Conservation (phyloP, 2,797 vertebrate species). For the Merluccius polli region DNA sequence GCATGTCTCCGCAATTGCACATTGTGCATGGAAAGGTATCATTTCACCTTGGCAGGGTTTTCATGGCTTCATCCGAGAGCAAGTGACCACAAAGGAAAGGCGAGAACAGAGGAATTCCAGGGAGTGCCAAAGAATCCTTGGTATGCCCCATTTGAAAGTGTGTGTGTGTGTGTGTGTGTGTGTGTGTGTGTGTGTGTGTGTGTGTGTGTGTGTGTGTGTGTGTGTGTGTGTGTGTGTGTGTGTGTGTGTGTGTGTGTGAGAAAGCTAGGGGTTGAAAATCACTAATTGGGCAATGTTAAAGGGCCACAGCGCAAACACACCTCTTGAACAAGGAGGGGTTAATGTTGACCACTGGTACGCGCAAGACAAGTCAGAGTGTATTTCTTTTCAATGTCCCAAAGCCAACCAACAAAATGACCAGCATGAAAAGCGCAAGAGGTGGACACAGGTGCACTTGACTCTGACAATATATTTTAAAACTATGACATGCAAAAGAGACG, state of each 20-base stretch:
- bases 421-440: not conserved
- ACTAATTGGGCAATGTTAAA: constrained; percentile 48
- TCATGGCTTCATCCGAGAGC: constrained; percentile 4
- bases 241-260: not conserved
- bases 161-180: not conserved
- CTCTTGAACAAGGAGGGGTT: constrained; percentile 1
- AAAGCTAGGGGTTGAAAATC: constrained; percentile 30
- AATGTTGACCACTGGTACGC: constrained; percentile 8
- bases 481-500: not conserved
- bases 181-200: not conserved
- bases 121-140: constrained; percentile 73
- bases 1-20: too few relatives aligned
- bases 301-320: constrained; percentile 16
- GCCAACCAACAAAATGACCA: not conserved
- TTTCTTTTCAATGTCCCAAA: constrained; percentile 10
- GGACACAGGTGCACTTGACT: not conserved
- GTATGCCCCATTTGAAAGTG: constrained; percentile 60
- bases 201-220: too few relatives aligned
- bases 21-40: constrained; percentile 30
- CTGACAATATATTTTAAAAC: not conserved
- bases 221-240: not conserved
- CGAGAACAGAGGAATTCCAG: constrained; percentile 63
- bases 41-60: constrained; percentile 44
- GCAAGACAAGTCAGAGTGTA: not conserved
- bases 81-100: constrained; percentile 57